Percentiles rank a stretch among this genome's conserved stretches.
phyloP scores from a whole-genome alignment of 2,113 vertebrate species.

The Strigops habroptila region DNA sequence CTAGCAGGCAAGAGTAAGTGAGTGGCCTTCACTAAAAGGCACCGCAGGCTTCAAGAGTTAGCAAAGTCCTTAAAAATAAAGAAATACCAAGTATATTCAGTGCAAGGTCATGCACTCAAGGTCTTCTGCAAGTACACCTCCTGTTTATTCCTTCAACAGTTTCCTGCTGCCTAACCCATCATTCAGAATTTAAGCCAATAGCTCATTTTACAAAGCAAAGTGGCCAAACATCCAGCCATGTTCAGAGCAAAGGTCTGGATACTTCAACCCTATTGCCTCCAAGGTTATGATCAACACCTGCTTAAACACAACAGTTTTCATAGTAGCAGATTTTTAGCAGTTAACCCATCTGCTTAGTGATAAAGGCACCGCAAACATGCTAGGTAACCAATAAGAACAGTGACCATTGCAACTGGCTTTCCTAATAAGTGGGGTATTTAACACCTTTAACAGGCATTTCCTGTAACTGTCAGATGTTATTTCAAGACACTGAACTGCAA shows the following conservation, averaged over 20 bases:
- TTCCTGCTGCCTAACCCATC: background rate
- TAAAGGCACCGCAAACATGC: background rate
- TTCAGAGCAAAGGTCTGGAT: background rate
- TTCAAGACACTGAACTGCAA: background rate
- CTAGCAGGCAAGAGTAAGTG: background rate
- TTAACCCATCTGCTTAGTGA: background rate
- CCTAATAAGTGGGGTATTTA: background rate
- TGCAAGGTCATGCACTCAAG: background rate
- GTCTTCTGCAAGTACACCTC: background rate
- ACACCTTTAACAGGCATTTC: background rate
- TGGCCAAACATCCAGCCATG: background rate
- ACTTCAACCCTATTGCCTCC: background rate
- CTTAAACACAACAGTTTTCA: background rate
- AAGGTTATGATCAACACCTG: background rate
- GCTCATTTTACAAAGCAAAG: background rate
- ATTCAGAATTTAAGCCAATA: background rate
- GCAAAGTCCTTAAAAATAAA: background rate
- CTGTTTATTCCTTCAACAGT: background rate
- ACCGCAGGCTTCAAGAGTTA: background rate
- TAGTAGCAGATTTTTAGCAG: background rate
- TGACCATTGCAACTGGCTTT: background rate
- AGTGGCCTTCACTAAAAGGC: background rate
- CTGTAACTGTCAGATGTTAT: background rate
- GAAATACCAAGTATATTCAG: background rate
- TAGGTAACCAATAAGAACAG: background rate